phyloP scores from a whole-genome alignment of 2,797 vertebrate species.

The Hafferia zeledoni region DNA sequence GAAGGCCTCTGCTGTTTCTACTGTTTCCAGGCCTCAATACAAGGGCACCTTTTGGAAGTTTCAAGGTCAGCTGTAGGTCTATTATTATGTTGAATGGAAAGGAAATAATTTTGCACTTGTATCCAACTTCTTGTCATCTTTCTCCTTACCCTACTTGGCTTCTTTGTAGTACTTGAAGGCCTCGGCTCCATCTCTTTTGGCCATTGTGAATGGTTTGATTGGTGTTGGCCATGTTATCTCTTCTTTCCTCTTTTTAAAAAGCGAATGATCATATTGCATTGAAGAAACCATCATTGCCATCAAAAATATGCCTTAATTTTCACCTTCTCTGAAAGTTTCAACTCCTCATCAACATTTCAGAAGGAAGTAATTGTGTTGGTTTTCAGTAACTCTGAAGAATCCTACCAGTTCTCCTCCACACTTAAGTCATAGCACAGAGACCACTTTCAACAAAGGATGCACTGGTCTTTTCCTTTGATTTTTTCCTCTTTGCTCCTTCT shows the following conservation, averaged over 20 bases:
- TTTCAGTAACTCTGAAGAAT: slow-evolving; percentile 53
- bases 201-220: slow-evolving; percentile 66
- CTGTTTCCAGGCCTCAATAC: slow-evolving; percentile 74
- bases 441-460: slow-evolving; percentile 38
- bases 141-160: slow-evolving; percentile 69
- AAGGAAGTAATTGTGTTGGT: slow-evolving; percentile 36
- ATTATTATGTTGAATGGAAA: slow-evolving; percentile 75
- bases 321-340: slow-evolving; percentile 42
- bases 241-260: slow-evolving; percentile 45
- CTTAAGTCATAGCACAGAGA: slow-evolving; percentile 30
- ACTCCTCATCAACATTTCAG: slow-evolving; percentile 54
- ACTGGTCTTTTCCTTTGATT: slow-evolving; percentile 26
- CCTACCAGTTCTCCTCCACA: slow-evolving; percentile 24
- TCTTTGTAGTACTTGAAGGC: slow-evolving; percentile 71
- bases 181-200: slow-evolving; percentile 53
- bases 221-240: slow-evolving; percentile 52
- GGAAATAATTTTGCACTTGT: slow-evolving; percentile 71
- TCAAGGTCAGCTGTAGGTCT: slow-evolving; percentile 73
- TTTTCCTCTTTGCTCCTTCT: background rate
- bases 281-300: slow-evolving; percentile 54
- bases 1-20: slow-evolving; percentile 72
- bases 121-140: slow-evolving; percentile 70
- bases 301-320: slow-evolving; percentile 59
- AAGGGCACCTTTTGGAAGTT: slow-evolving; percentile 74
- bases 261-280: slow-evolving; percentile 39